A percentile compares a stretch with the other conserved stretches of the same genome.
phyloP scores from a whole-genome alignment of 1,140 invertebrate species.

The Drosophila athabasca region DNA sequence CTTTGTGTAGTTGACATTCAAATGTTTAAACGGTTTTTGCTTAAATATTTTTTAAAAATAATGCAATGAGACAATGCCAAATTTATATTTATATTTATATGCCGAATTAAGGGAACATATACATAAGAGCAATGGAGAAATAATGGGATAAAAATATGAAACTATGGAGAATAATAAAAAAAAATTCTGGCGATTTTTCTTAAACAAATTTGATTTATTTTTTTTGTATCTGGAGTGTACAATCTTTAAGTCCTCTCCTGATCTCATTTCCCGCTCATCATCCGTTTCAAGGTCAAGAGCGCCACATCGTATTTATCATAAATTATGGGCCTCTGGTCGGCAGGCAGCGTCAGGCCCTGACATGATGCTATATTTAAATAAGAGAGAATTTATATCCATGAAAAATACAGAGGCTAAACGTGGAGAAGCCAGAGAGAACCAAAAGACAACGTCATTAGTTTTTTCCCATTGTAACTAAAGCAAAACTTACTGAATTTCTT shows the following conservation, averaged over 20 bases:
- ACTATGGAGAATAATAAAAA: too few species aligned
- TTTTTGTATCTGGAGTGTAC: not conserved
- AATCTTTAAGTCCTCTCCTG: too few species aligned
- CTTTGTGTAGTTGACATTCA: too few species aligned
- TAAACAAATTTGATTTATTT: too few species aligned
- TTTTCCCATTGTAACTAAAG: not conserved
- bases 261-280: slow-evolving; percentile 12
- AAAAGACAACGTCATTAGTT: not conserved
- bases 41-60: too few species aligned
- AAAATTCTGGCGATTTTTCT: too few species aligned
- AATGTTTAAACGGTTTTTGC: too few species aligned
- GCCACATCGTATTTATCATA: slow-evolving; percentile 9
- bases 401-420: slow-evolving; percentile 3
- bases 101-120: too few species aligned
- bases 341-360: slow-evolving; percentile 25
- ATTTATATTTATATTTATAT: too few species aligned
- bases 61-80: too few species aligned
- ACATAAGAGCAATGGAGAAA: too few species aligned
- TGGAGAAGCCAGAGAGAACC: not conserved
- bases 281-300: slow-evolving; percentile 69
- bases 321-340: slow-evolving; percentile 12
- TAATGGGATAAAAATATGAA: too few species aligned
- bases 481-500: slow-evolving; percentile 9
- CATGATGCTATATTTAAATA: slow-evolving; percentile 49
- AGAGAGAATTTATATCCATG: slow-evolving; percentile 8